These are phyloP conservation scores for Drosophila ficusphila DNA, from an alignment of 1,140 invertebrate genomes.

Conservation along the genomic window DNA sequence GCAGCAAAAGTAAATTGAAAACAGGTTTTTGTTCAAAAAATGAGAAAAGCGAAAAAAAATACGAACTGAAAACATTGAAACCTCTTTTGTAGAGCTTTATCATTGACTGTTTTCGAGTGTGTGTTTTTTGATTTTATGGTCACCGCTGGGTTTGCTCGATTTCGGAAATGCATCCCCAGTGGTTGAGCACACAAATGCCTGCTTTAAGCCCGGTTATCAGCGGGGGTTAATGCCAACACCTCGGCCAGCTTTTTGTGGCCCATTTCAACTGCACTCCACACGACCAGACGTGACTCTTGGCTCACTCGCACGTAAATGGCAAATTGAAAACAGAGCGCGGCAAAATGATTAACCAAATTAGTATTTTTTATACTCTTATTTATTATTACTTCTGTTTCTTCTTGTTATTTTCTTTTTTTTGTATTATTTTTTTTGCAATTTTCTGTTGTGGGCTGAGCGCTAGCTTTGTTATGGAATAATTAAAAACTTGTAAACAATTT, in stretches of 20 bases:
- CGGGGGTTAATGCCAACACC: conserved; percentile 30
- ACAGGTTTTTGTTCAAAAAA: conserved; percentile 71
- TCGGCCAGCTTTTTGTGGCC: conserved; percentile 2
- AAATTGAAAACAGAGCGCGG: conserved; percentile 28
- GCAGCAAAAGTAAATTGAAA: conserved; percentile 76
- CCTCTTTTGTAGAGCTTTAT: conserved; percentile 80
- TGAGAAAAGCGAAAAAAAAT: conserved; percentile 52
- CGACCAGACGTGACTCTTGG: conserved; percentile 61
- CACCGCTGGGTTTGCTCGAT: conserved; percentile 25
- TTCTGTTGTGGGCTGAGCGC: conserved; percentile 33
- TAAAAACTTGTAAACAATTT: conserved; percentile 61
- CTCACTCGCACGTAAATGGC: conserved; percentile 9
- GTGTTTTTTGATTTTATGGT: conserved; percentile 19
- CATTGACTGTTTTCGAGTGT: conserved; percentile 50
- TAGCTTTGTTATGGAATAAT: conserved; percentile 60
- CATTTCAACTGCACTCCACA: conserved; percentile 11
- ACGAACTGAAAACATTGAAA: conserved; percentile 68
- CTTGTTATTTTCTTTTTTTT: too few species aligned
- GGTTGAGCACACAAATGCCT: conserved; percentile 4
- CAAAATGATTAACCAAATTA: conserved; percentile 51
- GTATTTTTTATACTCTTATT: conserved; percentile 9
- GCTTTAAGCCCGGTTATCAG: conserved; percentile 28
- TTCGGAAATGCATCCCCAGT: conserved; percentile 40
- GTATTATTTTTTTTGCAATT: conserved; percentile 13
- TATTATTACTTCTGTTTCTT: too few species aligned